Conservation (phyloP, 2,888 invertebrate species). For the Formica aserva region DNA sequence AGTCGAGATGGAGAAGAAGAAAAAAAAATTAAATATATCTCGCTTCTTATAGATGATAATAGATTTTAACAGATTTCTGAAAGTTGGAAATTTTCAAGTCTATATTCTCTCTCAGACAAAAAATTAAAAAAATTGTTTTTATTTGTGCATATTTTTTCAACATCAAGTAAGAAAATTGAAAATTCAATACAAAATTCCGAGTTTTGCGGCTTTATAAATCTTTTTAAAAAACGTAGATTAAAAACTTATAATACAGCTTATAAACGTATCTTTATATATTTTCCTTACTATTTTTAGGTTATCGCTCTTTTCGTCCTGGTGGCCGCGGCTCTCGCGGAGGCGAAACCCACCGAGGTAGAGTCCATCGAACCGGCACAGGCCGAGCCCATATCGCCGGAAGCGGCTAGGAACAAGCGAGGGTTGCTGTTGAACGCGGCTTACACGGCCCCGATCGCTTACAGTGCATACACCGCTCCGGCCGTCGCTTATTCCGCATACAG, state of each 20-base stretch:
- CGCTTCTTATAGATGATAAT: not conserved
- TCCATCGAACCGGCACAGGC: conserved; percentile 75
- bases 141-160: not conserved
- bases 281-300: conserved; percentile 65
- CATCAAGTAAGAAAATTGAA: not conserved
- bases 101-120: not conserved
- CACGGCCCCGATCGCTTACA: conserved; percentile 80
- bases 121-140: not conserved
- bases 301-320: conserved; percentile 77
- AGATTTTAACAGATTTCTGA: not conserved
- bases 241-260: not conserved
- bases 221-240: not conserved
- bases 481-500: conserved; percentile 77
- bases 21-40: not conserved
- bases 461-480: conserved; percentile 78
- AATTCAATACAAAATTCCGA: not conserved
- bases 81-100: not conserved
- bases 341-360: conserved; percentile 79
- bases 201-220: not conserved
- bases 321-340: conserved; percentile 73
- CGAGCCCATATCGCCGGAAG: conserved; percentile 64
- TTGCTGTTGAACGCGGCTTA: conserved; percentile 79
- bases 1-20: not conserved
- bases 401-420: conserved; percentile 79
- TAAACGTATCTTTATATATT: not conserved